Percentiles rank a stretch among this genome's conserved stretches.
Conservation (phyloP, 2,888 invertebrate species). For the Noctua janthe region DNA sequence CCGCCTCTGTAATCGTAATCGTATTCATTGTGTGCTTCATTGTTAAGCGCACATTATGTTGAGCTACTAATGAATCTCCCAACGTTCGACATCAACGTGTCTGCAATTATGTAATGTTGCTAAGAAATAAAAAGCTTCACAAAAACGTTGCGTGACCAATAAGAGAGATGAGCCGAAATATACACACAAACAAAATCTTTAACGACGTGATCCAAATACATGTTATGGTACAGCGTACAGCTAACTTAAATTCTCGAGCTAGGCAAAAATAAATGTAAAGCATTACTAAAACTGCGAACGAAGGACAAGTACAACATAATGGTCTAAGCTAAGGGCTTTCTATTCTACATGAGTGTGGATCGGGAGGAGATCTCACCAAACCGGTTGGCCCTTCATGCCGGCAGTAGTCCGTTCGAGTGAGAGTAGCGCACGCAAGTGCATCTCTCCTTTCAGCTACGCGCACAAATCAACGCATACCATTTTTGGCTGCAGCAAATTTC, state of each 20-base stretch:
- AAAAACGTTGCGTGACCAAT: conserved; percentile 33
- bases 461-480: conserved; percentile 83
- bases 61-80: conserved; percentile 44
- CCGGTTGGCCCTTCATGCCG: conserved; percentile 90
- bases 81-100: conserved; percentile 37
- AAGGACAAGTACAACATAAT: conserved; percentile 56
- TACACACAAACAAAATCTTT: conserved; percentile 41
- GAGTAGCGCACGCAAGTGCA: conserved; percentile 83
- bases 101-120: conserved; percentile 61
- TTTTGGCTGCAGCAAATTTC: conserved; percentile 82
- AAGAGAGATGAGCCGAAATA: conserved; percentile 47
- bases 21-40: conserved; percentile 40
- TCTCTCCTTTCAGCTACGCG: conserved; percentile 82
- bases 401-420: conserved; percentile 77
- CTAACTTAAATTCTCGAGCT: conserved; percentile 17
- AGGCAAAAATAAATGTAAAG: conserved; percentile 54
- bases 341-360: conserved; percentile 76
- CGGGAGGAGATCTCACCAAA: conserved; percentile 87
- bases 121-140: conserved; percentile 56
- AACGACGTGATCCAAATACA: conserved; percentile 40
- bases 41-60: conserved; percentile 45
- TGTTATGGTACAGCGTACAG: conserved; percentile 37
- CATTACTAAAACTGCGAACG: conserved; percentile 56
- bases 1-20: conserved; percentile 39
- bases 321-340: conserved; percentile 71